Percentiles rank a stretch among this genome's conserved stretches.
Evolutionary conservation across 2,113 vertebrate genomes (phyloP).

Genomic region (Microcebus ravelobensis): DNA sequence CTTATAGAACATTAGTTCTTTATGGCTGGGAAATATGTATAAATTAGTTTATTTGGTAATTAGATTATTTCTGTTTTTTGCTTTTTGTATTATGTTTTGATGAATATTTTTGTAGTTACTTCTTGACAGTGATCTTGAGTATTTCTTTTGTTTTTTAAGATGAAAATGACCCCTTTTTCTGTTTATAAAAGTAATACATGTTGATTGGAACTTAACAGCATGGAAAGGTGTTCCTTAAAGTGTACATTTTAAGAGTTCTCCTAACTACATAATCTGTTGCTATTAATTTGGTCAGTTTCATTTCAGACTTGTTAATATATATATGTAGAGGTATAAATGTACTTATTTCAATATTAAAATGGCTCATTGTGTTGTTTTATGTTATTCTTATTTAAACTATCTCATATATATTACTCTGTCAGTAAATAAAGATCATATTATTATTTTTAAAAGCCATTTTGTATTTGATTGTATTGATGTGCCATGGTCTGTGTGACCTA

Average conservation of each 20-base stretch:
- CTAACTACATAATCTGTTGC: not conserved
- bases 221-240: not conserved
- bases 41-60: not conserved
- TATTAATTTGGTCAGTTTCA: not conserved
- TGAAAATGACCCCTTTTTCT: not conserved
- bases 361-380: not conserved
- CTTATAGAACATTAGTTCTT: not conserved
- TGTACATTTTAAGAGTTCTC: not conserved
- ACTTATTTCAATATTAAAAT: slow-evolving; percentile 15
- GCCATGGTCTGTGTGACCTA: not conserved
- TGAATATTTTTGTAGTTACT: not conserved
- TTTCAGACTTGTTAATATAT: not conserved
- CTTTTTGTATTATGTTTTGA: not conserved
- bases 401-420: not conserved
- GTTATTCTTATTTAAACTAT: not conserved
- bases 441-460: not conserved
- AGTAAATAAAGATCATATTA: not conserved
- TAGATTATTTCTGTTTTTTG: not conserved
- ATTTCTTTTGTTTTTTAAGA: not conserved
- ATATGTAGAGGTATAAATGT: not conserved
- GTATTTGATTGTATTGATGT: not conserved
- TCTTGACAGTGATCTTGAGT: not conserved
- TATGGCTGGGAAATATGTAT: not conserved
- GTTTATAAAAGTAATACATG: not conserved
- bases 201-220: not conserved